Evolutionary conservation across 2,113 vertebrate species (phyloP).

Genomic region (Pontoporia blainvillei): DNA sequence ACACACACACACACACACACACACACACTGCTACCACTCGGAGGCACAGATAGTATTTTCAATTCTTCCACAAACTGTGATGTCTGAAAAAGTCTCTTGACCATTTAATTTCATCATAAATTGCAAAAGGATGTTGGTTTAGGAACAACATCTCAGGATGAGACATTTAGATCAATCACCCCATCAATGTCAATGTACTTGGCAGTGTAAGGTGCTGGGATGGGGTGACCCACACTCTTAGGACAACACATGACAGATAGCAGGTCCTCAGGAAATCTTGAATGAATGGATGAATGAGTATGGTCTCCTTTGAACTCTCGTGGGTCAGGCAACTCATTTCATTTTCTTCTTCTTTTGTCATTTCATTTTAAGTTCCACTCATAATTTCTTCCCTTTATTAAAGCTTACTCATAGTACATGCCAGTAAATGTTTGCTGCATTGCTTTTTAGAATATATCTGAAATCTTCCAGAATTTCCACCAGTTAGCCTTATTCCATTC

Average conservation of each 20-base stretch:
- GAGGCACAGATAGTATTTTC: not conserved
- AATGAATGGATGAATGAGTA: not conserved
- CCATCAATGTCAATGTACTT: not conserved
- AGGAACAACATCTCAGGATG: not conserved
- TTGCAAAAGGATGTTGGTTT: not conserved
- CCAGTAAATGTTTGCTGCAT: not conserved
- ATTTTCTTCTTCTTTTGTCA: not conserved
- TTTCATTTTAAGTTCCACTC: not conserved
- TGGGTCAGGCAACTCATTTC: not conserved
- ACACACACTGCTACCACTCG: not conserved
- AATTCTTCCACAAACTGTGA: not conserved
- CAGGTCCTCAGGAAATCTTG: not conserved
- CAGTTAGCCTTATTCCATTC: not conserved
- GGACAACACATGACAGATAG: not conserved
- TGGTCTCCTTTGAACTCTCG: not conserved
- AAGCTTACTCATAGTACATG: not conserved
- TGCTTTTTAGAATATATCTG: not conserved
- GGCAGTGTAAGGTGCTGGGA: too few relatives aligned
- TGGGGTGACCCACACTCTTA: not conserved
- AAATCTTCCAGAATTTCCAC: not conserved
- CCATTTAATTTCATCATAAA: not conserved
- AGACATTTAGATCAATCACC: not conserved
- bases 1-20: not conserved
- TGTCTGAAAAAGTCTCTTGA: not conserved
- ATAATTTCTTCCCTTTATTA: not conserved